Evolutionary conservation across 2,113 vertebrate species (phyloP), one percentile per base, ranked within the genome.

Genomic region (Lota lota): DNA sequence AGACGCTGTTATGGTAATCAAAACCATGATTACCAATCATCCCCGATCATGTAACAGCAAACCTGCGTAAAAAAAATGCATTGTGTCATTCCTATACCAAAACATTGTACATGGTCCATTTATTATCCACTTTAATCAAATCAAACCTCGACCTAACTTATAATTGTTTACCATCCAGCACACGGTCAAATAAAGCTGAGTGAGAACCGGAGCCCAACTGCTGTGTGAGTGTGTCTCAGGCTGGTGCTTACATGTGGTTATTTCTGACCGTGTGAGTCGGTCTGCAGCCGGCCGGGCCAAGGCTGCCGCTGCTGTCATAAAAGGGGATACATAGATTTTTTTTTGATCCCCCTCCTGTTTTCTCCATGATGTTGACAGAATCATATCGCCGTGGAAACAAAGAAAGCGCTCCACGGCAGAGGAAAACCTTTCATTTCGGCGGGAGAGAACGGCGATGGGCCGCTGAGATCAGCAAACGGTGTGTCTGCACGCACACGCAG

Each of bases 341-440:
- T 77, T 66, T 17, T 33, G 70, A 66, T 70, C 28, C 50, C 24
- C 58, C 66, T 69, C 22, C 61, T 24, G 57, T 33, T 93, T 77
- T 76, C 81, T 79, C 76, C 83, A 92, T 92, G 94, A 95, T 96
- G 94, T 94, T 95, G 95, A 97, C 95, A 95, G 95, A 97, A 96
- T 95, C 95, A 95, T 97, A 95, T 94, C 95, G 92, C 95, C 94
- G 94, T 95, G 93, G 94, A 97, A 97, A 98, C 95, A 96, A 96
- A 96, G 95, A 95, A 96, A 95, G 93, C 92, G 94, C 95, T 95
- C 94, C 94, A 91, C 94, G 93, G 90, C 89, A 88, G 94, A 96
- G 93, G 94, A 95, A 95, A 94, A 93, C 93, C 94, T 94, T 94
- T 95, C 92, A 94, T 95, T 95, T 93, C 89, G 86, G 88, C 88